Evolutionary conservation across 1,140 invertebrate genomes (phyloP).

Genomic region (Fopius arisanus): DNA sequence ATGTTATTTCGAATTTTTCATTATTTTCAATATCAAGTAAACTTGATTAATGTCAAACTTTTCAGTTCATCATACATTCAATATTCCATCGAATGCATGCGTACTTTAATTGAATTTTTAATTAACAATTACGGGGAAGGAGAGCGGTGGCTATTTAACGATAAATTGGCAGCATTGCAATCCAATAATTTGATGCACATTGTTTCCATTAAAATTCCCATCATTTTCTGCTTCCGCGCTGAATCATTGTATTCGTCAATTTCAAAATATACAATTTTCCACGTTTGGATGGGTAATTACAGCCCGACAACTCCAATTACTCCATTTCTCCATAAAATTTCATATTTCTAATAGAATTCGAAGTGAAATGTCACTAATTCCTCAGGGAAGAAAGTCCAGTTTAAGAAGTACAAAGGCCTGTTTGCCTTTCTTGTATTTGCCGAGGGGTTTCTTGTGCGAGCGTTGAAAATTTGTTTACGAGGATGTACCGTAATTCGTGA

Average conservation of each 20-base stretch:
- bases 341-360: no score
- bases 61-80: not conserved
- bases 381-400: no score
- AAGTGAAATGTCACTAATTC: no score
- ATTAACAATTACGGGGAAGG: not conserved
- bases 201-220: not conserved
- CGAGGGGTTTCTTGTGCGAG: no score
- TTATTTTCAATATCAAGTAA: not conserved
- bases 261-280: no score
- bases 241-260: no score
- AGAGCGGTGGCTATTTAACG: not conserved
- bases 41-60: not conserved
- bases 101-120: conserved; percentile 1
- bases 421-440: no score
- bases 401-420: no score
- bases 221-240: no score
- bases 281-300: no score
- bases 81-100: not conserved
- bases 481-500: not conserved
- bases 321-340: no score
- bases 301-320: no score
- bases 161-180: not conserved
- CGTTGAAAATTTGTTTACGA: not conserved
- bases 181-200: not conserved
- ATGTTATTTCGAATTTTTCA: not conserved